Conservation (phyloP, 2,888 invertebrate species). For the Apodemia mormo region DNA sequence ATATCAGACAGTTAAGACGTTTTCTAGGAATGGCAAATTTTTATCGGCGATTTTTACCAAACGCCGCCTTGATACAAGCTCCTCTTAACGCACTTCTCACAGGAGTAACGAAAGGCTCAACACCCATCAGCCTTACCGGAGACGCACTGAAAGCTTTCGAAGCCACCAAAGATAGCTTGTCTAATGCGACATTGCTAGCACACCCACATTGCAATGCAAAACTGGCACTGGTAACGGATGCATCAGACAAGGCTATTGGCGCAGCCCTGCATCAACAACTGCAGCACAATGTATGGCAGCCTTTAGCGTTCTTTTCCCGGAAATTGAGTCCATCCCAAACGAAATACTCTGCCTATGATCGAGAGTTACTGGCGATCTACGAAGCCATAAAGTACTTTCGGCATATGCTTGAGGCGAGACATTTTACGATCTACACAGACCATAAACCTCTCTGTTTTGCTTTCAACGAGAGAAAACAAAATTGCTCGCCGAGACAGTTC, state of each 20-base stretch:
- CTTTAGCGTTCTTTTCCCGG: conserved; percentile 9
- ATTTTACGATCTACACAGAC: conserved; percentile 5
- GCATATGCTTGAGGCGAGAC: background rate
- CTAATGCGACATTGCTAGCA: conserved; percentile 7
- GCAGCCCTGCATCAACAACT: background rate
- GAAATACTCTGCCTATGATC: no score
- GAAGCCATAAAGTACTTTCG: no score
- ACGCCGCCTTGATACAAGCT: background rate
- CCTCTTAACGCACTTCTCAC: background rate
- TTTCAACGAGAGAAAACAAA: no score
- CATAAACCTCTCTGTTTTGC: conserved; percentile 8
- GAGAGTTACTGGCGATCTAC: no score
- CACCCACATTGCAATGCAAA: conserved; percentile 10
- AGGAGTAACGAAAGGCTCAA: no score
- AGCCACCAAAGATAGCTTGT: background rate
- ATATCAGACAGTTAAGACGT: background rate
- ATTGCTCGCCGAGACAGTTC: no score
- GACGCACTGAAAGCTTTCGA: background rate
- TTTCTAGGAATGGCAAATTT: conserved; percentile 12
- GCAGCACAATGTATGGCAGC: background rate
- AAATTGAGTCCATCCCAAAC: background rate
- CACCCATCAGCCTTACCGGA: no score
- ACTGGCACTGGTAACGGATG: background rate
- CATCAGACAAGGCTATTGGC: conserved; percentile 7
- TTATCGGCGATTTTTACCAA: background rate